These are phyloP conservation scores for Phymatocera aterrima DNA, from an alignment of 2,888 invertebrate genomes.

Conservation along the genomic window DNA sequence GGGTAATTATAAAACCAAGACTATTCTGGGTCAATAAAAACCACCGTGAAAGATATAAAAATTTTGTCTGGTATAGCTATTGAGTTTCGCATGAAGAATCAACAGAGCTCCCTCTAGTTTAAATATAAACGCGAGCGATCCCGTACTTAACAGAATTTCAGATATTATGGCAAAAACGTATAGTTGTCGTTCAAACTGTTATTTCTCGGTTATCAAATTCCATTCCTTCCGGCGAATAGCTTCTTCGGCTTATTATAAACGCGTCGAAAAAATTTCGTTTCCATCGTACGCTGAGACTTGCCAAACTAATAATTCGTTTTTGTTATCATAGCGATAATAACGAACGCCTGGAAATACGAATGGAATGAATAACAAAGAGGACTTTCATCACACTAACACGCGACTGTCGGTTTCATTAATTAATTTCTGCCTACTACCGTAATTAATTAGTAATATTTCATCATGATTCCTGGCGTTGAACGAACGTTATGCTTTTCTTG, in stretches of 20 bases:
- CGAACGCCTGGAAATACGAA: neutral
- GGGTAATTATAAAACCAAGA: neutral
- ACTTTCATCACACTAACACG: constrained; percentile 27
- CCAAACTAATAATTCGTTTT: neutral
- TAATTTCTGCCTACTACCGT: neutral
- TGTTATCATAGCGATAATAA: constrained; percentile 17
- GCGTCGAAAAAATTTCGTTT: neutral
- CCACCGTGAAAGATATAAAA: neutral
- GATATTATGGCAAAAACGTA: neutral
- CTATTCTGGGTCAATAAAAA: neutral
- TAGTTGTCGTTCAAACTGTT: neutral
- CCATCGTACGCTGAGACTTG: neutral
- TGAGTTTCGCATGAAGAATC: neutral
- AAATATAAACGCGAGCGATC: neutral
- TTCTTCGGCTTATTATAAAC: too few relatives aligned
- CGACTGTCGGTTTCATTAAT: constrained; percentile 32
- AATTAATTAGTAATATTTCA: constrained; percentile 33
- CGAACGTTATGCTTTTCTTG: neutral
- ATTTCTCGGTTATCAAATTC: neutral
- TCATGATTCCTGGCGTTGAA: neutral
- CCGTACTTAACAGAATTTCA: neutral
- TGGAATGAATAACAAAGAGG: neutral
- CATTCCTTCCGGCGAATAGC: neutral
- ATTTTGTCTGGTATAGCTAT: neutral
- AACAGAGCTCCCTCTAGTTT: neutral